Base-by-base conservation (phyloP, 2,888 invertebrate genomes). In the Dicyrtoma fusca region DNA sequence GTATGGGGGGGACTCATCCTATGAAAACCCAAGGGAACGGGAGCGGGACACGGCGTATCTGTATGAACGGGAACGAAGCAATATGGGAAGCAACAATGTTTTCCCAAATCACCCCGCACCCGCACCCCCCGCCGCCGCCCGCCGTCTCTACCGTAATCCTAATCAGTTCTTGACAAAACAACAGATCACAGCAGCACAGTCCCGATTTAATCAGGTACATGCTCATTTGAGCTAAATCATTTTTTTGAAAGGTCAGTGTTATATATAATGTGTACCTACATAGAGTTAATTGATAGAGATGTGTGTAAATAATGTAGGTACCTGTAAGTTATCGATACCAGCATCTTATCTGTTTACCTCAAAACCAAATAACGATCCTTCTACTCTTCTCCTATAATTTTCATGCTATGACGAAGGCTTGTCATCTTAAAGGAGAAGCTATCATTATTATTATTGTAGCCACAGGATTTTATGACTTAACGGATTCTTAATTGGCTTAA, bases 131-230 rank as follows among this genome's bases (percentile, higher is more conserved):
- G 23, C 47, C 23, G 1, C 23, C 10, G 23, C 49, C 14, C 14
- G 17, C 4, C 49, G 34, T 19, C 23, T 14, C 17, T 42, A 61
- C 19, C 34, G 61, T 10, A 75, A 77, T 65, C 72, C 76, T 14
- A 76, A 77, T 68, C 75, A 76, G 71, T 79, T 79, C 69, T 64
- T 79, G 44, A 79, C 76, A 17, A 74, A 74, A 65, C 74, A 75
- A 51, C 76, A 79, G 55, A 72, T 79, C 11, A 61, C 59, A 10
- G 61, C 61, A 2, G 17, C 57, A 1, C 62, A 61, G 17, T 23
- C 47, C 19, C 25, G 69, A 51, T 62, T 62, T 23, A 62, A 49
- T 59, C 47, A 47, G 14, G 64, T 64, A 64, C 47, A 49, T 25
- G 1, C 11, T 34, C 34, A 3, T 34, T 5, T 34, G 34, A 5